phyloP scores from a whole-genome alignment of 2,888 invertebrate genomes.

The Cyclophora albipunctata region DNA sequence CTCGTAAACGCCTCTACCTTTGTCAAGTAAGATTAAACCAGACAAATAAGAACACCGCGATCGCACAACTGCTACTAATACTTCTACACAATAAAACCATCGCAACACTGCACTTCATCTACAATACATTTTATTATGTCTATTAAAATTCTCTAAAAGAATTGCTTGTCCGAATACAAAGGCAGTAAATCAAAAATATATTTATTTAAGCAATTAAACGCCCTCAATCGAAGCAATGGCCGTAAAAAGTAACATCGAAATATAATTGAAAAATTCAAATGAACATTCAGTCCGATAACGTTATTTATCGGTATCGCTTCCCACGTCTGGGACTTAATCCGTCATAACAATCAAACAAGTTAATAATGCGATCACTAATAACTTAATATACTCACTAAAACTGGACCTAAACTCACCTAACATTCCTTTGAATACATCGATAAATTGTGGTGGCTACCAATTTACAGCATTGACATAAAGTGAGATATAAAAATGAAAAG shows the following conservation, averaged over 20 bases:
- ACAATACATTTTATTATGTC: conserved; percentile 1
- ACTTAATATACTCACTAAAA: conserved; percentile 8
- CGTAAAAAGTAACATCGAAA: conserved; percentile 31
- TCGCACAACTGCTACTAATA: conserved; percentile 21
- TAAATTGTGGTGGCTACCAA: conserved; percentile 7
- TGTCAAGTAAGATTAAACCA: conserved; percentile 46
- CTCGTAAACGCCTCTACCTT: conserved; percentile 44
- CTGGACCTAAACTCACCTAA: not conserved
- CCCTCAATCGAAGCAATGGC: conserved; percentile 31
- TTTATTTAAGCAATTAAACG: conserved; percentile 48
- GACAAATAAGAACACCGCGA: conserved; percentile 23
- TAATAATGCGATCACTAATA: conserved; percentile 7
- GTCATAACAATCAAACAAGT: conserved; percentile 8
- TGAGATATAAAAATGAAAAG: conserved; percentile 16
- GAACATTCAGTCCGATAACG: conserved; percentile 18
- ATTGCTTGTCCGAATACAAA: not conserved
- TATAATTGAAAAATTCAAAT: conserved; percentile 38
- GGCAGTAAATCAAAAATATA: conserved; percentile 36
- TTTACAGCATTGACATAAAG: conserved; percentile 10
- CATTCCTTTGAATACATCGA: conserved; percentile 1
- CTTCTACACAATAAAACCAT: conserved; percentile 7
- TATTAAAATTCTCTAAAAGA: not conserved
- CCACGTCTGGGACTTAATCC: conserved; percentile 11
- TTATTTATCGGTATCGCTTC: conserved; percentile 19
- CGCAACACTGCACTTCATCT: not conserved